Evolutionary conservation across 2,888 invertebrate species (phyloP).

Genomic region (Chymomyza caudatula): DNA sequence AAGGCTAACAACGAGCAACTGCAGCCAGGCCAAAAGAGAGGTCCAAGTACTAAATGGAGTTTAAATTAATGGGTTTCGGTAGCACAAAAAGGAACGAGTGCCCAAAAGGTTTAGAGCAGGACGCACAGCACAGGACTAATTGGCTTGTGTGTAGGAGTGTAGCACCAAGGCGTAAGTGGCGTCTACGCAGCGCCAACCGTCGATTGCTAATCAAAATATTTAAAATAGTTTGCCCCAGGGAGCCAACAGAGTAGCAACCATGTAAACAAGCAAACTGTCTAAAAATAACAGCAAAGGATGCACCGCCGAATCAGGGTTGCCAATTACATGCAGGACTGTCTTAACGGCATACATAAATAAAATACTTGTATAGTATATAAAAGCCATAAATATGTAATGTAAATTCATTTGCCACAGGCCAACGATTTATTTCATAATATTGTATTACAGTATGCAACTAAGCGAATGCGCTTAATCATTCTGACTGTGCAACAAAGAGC

Average conservation of each 20-base stretch:
- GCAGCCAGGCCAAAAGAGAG: slow-evolving; percentile 1
- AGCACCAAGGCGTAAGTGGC: slow-evolving; percentile 34
- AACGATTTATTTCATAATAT: slow-evolving; percentile 41
- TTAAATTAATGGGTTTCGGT: slow-evolving; percentile 54
- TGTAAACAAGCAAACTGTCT: slow-evolving; percentile 24
- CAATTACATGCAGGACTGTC: not conserved
- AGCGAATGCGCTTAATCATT: slow-evolving; percentile 62
- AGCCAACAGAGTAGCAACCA: slow-evolving; percentile 2
- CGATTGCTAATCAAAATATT: slow-evolving; percentile 63
- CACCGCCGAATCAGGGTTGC: slow-evolving; percentile 16
- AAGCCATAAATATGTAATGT: not conserved
- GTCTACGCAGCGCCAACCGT: slow-evolving; percentile 30
- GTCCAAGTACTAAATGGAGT: slow-evolving; percentile 34
- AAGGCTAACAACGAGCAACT: slow-evolving; percentile 32
- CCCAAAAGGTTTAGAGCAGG: not conserved
- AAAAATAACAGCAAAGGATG: slow-evolving; percentile 46
- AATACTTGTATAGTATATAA: not conserved
- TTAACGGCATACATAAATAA: slow-evolving; percentile 36
- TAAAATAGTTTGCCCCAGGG: slow-evolving; percentile 53
- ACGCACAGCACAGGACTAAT: not conserved
- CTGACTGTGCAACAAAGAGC: not conserved
- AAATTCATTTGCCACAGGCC: not conserved
- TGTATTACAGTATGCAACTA: slow-evolving; percentile 43
- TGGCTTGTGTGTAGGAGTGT: slow-evolving; percentile 39
- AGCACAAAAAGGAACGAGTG: slow-evolving; percentile 22